Evolutionary conservation across 1,140 invertebrate species (phyloP), one percentile per base, ranked within the genome.

Genomic region (Rhopalosiphum maidis): DNA sequence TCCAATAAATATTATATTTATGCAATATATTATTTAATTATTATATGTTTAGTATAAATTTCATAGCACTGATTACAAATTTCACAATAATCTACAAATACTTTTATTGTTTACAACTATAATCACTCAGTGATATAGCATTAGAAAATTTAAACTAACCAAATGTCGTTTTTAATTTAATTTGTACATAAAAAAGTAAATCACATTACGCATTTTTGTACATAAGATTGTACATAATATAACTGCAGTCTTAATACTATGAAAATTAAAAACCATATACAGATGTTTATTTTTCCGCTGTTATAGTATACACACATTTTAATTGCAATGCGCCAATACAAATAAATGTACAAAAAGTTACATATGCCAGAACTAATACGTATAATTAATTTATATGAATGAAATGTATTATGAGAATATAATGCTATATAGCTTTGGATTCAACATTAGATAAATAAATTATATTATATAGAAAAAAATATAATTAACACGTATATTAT

Each of bases 301-400:
- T 88, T 48, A n/a, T 88, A 88, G 21, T 23, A 18, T 21, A 46
- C 30, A 48, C 41, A 43, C 22, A 48, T 89, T 89, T 37, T 37
- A 1, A 54, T 35, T 35, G 86, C 30, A 18, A 51, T 51, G 30
- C 21, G 22, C 18, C 7, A 30, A 51, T 51, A 21, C 21, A 88
- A 51, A 87, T 89, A 83, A 85, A n/a, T 89, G 25, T 54, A 37
- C 35, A 35, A 48, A 89, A 54, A 89, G 7, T 54, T 89, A 35
- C 30, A 51, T 23, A 51, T 89, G 87, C n/a, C 22, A 54, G 48
- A 89, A 37, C 9, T 25, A 35, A 35, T 55, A 37, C 11, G 51
- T 23, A 9, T 89, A 89, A 55, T 37, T 89, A 35, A 35, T 89
- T 54, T 35, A 89, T 54, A 54, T 54, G 87, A 89, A 89, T 54